A percentile compares a stretch with the other conserved stretches of the same genome.
These are phyloP conservation scores for Buphagus erythrorhynchus DNA, from an alignment of 2,797 vertebrate species.

Conservation along the genomic window DNA sequence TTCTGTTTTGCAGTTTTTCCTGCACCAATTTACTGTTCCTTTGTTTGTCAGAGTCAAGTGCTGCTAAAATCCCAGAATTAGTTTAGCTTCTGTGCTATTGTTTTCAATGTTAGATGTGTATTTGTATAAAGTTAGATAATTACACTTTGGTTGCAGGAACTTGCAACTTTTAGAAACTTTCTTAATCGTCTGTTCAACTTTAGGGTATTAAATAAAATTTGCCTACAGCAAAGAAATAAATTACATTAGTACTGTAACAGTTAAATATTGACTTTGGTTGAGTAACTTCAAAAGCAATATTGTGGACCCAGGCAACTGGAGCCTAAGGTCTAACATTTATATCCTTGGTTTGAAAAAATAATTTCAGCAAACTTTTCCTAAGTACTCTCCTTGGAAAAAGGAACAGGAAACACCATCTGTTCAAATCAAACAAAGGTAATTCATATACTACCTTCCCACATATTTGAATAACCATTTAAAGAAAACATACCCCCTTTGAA, in stretches of 20 bases:
- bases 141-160: not conserved
- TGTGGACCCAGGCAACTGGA: not conserved
- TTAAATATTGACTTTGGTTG: not conserved
- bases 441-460: not conserved
- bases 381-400: not conserved
- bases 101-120: not conserved
- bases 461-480: not conserved
- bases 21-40: not conserved
- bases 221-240: not conserved
- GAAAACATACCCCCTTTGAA: not conserved
- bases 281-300: not conserved
- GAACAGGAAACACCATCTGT: not conserved
- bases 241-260: not conserved
- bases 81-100: not conserved
- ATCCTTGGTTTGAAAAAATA: not conserved
- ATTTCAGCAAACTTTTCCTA: not conserved
- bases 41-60: not conserved
- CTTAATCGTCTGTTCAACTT: not conserved
- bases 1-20: not conserved
- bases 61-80: not conserved
- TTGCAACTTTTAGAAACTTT: not conserved
- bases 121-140: not conserved
- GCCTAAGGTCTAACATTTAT: not conserved
- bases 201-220: slow-evolving; percentile 1
- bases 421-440: not conserved